Base-by-base conservation (phyloP, 1,140 invertebrate genomes). In the Pinna nobilis region DNA sequence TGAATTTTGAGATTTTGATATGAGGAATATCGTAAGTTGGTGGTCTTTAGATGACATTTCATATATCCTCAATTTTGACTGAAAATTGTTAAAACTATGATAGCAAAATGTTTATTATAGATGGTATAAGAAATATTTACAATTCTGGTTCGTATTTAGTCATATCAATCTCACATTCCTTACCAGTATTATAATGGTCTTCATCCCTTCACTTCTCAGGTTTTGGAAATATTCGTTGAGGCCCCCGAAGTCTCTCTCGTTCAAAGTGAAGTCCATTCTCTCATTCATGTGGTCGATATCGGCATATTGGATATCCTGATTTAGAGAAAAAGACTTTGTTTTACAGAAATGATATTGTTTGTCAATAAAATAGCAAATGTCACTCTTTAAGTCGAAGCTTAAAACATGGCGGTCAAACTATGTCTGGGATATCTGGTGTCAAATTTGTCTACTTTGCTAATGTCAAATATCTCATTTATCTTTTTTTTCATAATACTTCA, bases 241-340 rank as follows among this genome's bases (percentile, higher is more conserved):
- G 32, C 91, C 92, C 53, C 89, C 89, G 82, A 93, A 96, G 20
- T 91, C 92, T 0, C 89, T 82, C 49, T 90, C 85, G 84, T 95
- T 92, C 76, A 94, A 92, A 0, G 95, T 96, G 82, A 97, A 97
- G 88, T 96, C 95, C 83, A 95, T 96, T 65, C 90, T 91, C 50
- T 93, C 91, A 13, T 94, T 89, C 96, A 97, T 97, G 82, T 97
- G 97, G 89, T 97, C 96, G 70, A 97, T 92, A 88, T 97, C 95
- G 83, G 95, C 95, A 94, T 95, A 96, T 86, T 96, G 95, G 9
- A 91, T 89, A 86, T 92, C 91, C 89, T 90, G 59, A 0, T 51
- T 63, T 25, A 39, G 7, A 23, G 25, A 3, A 5, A 50, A 18
- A 25, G 15, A 20, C 9, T 49, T n/a, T 30, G 3, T 6, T 49